Base-by-base conservation (phyloP, 2,797 vertebrate genomes). In the Sciurus carolinensis region DNA sequence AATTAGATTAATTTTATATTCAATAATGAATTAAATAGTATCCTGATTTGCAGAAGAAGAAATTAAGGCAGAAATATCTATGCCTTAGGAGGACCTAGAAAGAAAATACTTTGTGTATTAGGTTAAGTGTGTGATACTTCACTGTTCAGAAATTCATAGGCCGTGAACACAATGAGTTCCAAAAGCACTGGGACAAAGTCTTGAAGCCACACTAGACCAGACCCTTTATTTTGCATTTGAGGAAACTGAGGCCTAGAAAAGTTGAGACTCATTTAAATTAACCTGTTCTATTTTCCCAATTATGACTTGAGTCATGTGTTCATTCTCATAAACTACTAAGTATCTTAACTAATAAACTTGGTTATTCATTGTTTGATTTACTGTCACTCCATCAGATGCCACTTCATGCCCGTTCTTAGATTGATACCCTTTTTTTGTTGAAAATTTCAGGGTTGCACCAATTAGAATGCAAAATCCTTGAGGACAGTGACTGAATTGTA, bases 51-150 rank as follows among this genome's bases (percentile, higher is more conserved):
- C 57, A 80, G 67, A n/a, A 36, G 71, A 96, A 89, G 72, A 88
- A 92, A 90, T 64, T n/a, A 86, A 93, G 59, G 50, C 26, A 90
- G 80, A 80, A 84, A 80, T 22, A 30, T 24, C 28, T 86, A 3
- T 59, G 30, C 67, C 20, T 13, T 95, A 39, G 59, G 72, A 91
- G 33, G 50, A 42, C 11, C 14, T 52, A 79, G 54, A 85, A 54
- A 82, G 33, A 93, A 75, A 92, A 67, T 28, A 47, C 39, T 76
- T 90, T 94, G 69, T 95, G 69, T 50, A 50, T 95, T 92, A 72
- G 17, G 39, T 88, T 90, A 80, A 69, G 11, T 76, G 22, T 59
- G 47, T 71, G 44, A 59, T 69, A 20, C 30, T 95, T 92, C 33
- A n/a, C 42, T 80, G 86, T 91, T 96, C n/a, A 57, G 39, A 90